Conservation (phyloP, 2,113 vertebrate species). For the Stegostoma tigrinum region DNA sequence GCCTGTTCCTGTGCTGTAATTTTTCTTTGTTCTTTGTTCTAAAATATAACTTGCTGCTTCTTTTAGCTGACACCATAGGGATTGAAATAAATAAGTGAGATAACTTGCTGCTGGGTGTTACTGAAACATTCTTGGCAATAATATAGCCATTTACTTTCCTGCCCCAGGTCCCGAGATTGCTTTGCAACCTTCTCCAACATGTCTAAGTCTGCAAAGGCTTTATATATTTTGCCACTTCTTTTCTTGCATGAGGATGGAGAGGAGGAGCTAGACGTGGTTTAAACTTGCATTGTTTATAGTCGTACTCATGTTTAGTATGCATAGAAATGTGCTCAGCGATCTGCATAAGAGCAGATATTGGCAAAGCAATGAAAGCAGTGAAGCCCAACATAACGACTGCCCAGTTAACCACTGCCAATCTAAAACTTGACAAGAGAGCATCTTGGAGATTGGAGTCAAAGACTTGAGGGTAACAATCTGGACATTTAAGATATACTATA, state of each 20-base stretch:
- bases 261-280: not conserved
- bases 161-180: not conserved
- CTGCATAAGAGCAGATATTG: not conserved
- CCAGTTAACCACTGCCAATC: too few relatives aligned
- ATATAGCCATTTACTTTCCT: not conserved
- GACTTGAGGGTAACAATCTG: too few relatives aligned
- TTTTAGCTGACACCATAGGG: not conserved
- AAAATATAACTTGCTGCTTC: not conserved
- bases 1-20: too few relatives aligned
- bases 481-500: too few relatives aligned
- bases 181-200: not conserved
- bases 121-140: not conserved
- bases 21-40: too few relatives aligned
- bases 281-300: not conserved
- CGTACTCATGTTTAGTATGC: not conserved
- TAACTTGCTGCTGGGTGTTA: not conserved
- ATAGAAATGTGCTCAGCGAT: not conserved
- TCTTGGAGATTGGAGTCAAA: too few relatives aligned
- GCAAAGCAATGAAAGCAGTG: not conserved
- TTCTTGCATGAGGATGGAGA: not conserved
- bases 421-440: too few relatives aligned
- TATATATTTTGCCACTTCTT: not conserved
- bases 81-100: not conserved
- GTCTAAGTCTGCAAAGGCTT: not conserved
- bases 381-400: not conserved